Percentiles rank a stretch among this genome's conserved stretches.
phyloP scores from a whole-genome alignment of 1,140 invertebrate genomes.

The Pemphigus obesinymphae region DNA sequence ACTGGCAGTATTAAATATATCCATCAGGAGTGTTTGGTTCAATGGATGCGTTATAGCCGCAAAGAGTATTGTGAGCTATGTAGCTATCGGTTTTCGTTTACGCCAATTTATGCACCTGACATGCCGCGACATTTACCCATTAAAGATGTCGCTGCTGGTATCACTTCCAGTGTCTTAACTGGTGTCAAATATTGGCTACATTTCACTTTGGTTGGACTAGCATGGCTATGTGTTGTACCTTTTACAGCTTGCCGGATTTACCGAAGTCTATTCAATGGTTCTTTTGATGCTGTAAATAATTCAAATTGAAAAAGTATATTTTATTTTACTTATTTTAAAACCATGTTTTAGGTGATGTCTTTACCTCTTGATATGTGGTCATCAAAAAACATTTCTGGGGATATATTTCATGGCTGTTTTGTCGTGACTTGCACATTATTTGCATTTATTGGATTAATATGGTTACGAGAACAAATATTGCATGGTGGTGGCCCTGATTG shows the following conservation, averaged over 20 bases:
- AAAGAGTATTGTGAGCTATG: conserved; percentile 99
- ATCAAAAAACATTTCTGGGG: conserved; percentile 84
- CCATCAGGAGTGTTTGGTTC: conserved; percentile 86
- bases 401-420: conserved; percentile 93
- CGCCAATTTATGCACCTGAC: conserved; percentile 97
- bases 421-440: conserved; percentile 95
- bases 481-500: conserved; percentile 95
- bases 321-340: not conserved
- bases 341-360: conserved; percentile 60
- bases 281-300: conserved; percentile 62
- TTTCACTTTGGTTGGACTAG: conserved; percentile 89
- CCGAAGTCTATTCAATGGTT: conserved; percentile 83
- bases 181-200: conserved; percentile 95
- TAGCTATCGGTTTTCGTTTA: conserved; percentile 95
- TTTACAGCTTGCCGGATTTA: conserved; percentile 95
- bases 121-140: conserved; percentile 95
- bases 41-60: conserved; percentile 90
- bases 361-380: conserved; percentile 89
- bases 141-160: conserved; percentile 79
- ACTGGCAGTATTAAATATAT: conserved; percentile 99
- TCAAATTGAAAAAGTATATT: not conserved
- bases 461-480: conserved; percentile 95
- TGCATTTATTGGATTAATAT: conserved; percentile 93
- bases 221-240: conserved; percentile 97
- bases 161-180: conserved; percentile 81